A percentile compares a stretch with the other conserved stretches of the same genome.
These are phyloP conservation scores for Camptogramma bilineatum DNA, from an alignment of 2,888 invertebrate species.

Conservation along the genomic window DNA sequence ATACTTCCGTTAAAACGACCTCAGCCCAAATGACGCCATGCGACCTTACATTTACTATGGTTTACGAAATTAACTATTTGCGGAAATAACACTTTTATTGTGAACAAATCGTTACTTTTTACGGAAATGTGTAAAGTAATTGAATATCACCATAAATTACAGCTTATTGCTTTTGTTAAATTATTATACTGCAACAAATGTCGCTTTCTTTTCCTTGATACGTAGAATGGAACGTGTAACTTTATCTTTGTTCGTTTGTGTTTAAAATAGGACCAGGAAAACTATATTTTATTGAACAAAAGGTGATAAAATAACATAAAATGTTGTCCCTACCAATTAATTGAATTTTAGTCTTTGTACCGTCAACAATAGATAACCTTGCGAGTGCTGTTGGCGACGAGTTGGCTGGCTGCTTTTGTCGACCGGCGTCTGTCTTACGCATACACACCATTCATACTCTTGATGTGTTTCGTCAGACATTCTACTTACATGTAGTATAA, in stretches of 20 bases:
- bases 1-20: conserved; percentile 60
- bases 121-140: conserved; percentile 51
- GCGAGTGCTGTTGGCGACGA: conserved; percentile 58
- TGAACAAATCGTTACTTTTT: conserved; percentile 38
- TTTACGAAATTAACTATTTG: conserved; percentile 51
- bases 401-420: conserved; percentile 63
- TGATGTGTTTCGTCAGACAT: conserved; percentile 58
- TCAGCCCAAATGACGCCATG: conserved; percentile 39
- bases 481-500: conserved; percentile 46
- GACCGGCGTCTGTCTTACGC: conserved; percentile 52
- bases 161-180: conserved; percentile 43
- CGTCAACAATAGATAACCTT: conserved; percentile 58
- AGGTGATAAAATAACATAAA: conserved; percentile 25
- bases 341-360: conserved; percentile 39
- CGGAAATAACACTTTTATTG: conserved; percentile 55
- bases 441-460: conserved; percentile 57
- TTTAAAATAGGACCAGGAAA: conserved; percentile 30
- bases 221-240: conserved; percentile 22
- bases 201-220: conserved; percentile 40
- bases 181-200: conserved; percentile 31
- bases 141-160: conserved; percentile 46
- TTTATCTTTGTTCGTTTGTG: conserved; percentile 23
- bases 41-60: conserved; percentile 57
- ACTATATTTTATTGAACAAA: conserved; percentile 20
- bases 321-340: conserved; percentile 29